Evolutionary conservation across 1,140 invertebrate species (phyloP).

Genomic region (Halesus radiatus): DNA sequence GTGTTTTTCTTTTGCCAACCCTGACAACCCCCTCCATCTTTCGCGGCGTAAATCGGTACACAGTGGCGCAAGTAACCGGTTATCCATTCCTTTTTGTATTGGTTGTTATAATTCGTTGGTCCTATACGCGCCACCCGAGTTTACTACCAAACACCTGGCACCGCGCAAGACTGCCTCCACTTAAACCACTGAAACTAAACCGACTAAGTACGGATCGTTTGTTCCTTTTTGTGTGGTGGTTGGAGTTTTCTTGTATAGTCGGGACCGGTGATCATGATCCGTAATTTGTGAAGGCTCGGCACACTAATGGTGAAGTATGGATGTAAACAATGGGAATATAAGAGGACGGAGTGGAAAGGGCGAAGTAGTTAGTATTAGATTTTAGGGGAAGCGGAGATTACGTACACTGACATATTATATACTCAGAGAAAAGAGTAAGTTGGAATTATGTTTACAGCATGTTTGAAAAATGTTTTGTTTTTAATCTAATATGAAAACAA

Average conservation of each 20-base stretch:
- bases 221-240: neutral
- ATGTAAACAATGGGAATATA: slow-evolving; percentile 4
- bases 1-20: neutral
- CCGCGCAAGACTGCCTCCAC: neutral
- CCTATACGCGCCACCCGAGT: neutral
- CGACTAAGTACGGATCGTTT: neutral
- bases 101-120: slow-evolving; percentile 34
- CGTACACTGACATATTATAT: too few relatives aligned
- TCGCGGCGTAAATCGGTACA: slow-evolving; percentile 28
- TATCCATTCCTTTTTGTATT: slow-evolving; percentile 31
- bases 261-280: slow-evolving; percentile 21
- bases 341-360: neutral
- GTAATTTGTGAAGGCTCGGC: slow-evolving; percentile 29
- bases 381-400: too few relatives aligned
- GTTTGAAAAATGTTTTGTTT: too few relatives aligned
- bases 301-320: slow-evolving; percentile 1
- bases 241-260: neutral
- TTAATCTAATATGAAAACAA: too few relatives aligned
- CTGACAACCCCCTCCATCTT: slow-evolving; percentile 11
- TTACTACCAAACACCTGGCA: neutral
- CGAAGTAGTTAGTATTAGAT: neutral
- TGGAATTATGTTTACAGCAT: too few relatives aligned
- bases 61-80: slow-evolving; percentile 37
- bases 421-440: too few relatives aligned
- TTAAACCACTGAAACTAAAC: neutral